These are phyloP conservation scores for Sus cebifrons DNA, from an alignment of 2,797 vertebrate species.

Conservation along the genomic window DNA sequence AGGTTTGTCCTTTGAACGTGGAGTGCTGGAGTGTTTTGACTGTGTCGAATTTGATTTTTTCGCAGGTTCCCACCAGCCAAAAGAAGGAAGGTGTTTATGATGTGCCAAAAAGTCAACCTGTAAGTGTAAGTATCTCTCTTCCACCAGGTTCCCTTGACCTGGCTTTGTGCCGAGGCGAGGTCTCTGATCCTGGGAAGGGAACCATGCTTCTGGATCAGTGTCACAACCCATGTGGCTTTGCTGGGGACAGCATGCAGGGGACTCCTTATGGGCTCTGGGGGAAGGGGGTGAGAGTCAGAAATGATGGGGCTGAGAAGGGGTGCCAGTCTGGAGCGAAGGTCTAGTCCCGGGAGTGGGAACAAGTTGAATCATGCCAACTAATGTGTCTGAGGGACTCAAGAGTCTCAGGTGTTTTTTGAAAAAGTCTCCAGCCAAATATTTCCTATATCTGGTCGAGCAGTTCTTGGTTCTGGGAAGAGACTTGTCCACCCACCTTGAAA, in stretches of 20 bases:
- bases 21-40: conserved; percentile 61
- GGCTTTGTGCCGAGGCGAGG: accelerated
- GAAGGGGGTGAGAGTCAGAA: no score
- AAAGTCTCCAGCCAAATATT: not conserved
- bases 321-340: not conserved
- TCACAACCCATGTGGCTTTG: not conserved
- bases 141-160: not conserved
- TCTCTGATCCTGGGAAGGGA: not conserved
- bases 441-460: not conserved
- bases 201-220: not conserved
- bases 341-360: not conserved
- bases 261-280: not conserved
- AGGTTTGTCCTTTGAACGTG: not conserved
- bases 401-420: not conserved
- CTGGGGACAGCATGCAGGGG: not conserved
- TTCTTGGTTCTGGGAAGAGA: not conserved
- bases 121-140: conserved; percentile 95
- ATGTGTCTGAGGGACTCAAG: not conserved
- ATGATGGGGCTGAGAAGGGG: not conserved
- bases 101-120: conserved; percentile 99
- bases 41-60: conserved; percentile 79
- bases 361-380: not conserved
- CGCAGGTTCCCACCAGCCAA: conserved; percentile 99
- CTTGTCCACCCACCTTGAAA: not conserved
- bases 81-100: conserved; percentile 99